A percentile compares a stretch with the other conserved stretches of the same genome.
Evolutionary conservation across 2,888 invertebrate genomes (phyloP).

Genomic region (Nymphalis polychloros): DNA sequence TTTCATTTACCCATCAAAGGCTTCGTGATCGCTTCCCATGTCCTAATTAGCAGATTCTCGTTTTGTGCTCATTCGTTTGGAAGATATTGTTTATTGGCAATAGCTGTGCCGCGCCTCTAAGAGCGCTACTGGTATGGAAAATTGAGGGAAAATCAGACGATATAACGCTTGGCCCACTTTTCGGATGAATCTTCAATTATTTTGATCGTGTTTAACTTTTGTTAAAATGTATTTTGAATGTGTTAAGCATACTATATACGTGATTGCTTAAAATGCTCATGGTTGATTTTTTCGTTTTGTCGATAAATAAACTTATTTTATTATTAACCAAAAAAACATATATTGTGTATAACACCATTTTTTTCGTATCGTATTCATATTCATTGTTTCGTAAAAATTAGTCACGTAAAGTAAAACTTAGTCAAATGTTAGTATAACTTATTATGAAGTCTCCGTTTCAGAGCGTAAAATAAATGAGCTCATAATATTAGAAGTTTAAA

Average conservation of each 20-base stretch:
- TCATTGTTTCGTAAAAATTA: neutral
- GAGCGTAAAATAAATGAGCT: conserved; percentile 11
- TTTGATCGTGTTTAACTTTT: conserved; percentile 15
- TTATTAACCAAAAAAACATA: too few relatives aligned
- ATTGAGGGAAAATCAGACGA: conserved; percentile 70
- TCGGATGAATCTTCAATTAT: conserved; percentile 50
- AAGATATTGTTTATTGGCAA: conserved; percentile 81
- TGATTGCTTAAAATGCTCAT: neutral
- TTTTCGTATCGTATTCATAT: too few relatives aligned
- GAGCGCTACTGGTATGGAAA: conserved; percentile 70
- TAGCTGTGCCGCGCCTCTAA: conserved; percentile 60
- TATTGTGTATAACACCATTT: too few relatives aligned
- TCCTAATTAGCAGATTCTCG: conserved; percentile 77
- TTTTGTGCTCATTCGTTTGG: conserved; percentile 62
- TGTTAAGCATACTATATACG: too few relatives aligned
- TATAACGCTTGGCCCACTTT: conserved; percentile 52
- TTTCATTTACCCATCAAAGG: conserved; percentile 75
- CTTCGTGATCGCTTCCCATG: conserved; percentile 69
- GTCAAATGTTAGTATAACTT: neutral
- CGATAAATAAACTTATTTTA: too few relatives aligned
- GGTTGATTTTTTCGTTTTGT: too few relatives aligned
- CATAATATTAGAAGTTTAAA: conserved; percentile 21
- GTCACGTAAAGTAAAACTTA: neutral
- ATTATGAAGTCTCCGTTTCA: conserved; percentile 1
- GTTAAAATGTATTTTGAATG: neutral